phyloP scores from a whole-genome alignment of 2,888 invertebrate species.

The Hypena proboscidalis region DNA sequence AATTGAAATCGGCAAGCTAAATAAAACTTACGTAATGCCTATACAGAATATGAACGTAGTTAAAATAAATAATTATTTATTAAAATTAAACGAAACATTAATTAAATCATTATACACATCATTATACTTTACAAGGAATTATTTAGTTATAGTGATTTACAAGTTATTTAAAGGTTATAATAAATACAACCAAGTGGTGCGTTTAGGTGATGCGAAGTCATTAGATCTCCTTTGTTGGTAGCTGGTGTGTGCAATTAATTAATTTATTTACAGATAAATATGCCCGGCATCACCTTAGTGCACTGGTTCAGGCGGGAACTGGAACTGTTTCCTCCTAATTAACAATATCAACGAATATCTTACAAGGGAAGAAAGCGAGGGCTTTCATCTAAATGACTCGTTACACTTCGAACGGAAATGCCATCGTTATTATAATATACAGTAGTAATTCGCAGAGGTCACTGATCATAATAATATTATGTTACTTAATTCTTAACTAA shows the following conservation, averaged over 20 bases:
- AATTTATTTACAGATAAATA: conserved; percentile 10
- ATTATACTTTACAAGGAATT: conserved; percentile 60
- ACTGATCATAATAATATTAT: conserved; percentile 6
- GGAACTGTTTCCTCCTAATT: no score
- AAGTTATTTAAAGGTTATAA: conserved; percentile 48
- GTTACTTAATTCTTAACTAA: conserved; percentile 2
- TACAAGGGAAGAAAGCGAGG: conserved; percentile 14
- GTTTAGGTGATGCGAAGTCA: conserved; percentile 4
- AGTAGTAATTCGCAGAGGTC: conserved; percentile 20
- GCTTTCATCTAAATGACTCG: conserved; percentile 18
- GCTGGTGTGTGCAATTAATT: conserved; percentile 1
- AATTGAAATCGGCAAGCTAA: conserved; percentile 70
- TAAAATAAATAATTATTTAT: conserved; percentile 74
- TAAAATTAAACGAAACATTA: conserved; percentile 56
- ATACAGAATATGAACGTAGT: conserved; percentile 63
- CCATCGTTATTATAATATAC: conserved; percentile 8
- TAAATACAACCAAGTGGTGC: conserved; percentile 48
- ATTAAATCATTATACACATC: conserved; percentile 62
- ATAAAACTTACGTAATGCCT: conserved; percentile 57
- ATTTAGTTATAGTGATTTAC: conserved; percentile 59
- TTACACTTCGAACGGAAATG: conserved; percentile 19
- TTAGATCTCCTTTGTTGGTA: background rate
- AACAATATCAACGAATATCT: conserved; percentile 13
- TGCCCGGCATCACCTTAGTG: background rate
- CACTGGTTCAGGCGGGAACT: conserved; percentile 14